Conservation (phyloP, 2,888 invertebrate genomes). For the Arctia plantaginis region DNA sequence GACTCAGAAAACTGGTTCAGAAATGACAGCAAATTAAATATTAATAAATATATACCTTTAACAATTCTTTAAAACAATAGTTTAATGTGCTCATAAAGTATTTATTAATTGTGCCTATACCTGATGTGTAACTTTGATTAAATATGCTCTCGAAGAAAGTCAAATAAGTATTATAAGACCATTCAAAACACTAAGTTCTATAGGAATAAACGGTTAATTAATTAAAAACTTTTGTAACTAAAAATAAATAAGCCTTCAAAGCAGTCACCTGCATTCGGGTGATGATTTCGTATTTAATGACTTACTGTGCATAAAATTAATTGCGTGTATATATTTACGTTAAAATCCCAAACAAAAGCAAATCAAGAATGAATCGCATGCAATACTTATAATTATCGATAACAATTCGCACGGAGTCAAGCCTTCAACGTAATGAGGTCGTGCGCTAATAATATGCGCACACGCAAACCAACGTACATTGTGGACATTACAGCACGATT, state of each 20-base stretch:
- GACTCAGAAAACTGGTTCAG: too few relatives aligned
- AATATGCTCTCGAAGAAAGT: too few relatives aligned
- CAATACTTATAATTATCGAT: slow-evolving; percentile 24
- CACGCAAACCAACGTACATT: slow-evolving; percentile 50
- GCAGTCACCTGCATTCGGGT: neutral
- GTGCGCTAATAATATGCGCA: slow-evolving; percentile 56
- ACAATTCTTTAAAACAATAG: neutral
- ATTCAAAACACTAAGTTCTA: neutral
- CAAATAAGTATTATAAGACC: too few relatives aligned
- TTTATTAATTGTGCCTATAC: too few relatives aligned
- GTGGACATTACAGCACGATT: slow-evolving; percentile 50
- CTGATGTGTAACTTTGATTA: too few relatives aligned
- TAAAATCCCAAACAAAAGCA: slow-evolving; percentile 9
- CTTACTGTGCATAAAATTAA: neutral
- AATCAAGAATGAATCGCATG: slow-evolving; percentile 5
- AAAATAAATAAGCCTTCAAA: neutral
- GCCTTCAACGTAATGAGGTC: slow-evolving; percentile 59
- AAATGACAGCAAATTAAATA: too few relatives aligned
- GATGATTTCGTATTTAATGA: neutral
- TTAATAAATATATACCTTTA: neutral
- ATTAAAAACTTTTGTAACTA: neutral
- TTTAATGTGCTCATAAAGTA: too few relatives aligned
- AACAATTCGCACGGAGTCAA: slow-evolving; percentile 39
- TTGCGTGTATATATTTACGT: neutral
- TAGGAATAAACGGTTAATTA: neutral